Conservation (phyloP, 2,113 vertebrate genomes). For the Tetraodon nigroviridis region DNA sequence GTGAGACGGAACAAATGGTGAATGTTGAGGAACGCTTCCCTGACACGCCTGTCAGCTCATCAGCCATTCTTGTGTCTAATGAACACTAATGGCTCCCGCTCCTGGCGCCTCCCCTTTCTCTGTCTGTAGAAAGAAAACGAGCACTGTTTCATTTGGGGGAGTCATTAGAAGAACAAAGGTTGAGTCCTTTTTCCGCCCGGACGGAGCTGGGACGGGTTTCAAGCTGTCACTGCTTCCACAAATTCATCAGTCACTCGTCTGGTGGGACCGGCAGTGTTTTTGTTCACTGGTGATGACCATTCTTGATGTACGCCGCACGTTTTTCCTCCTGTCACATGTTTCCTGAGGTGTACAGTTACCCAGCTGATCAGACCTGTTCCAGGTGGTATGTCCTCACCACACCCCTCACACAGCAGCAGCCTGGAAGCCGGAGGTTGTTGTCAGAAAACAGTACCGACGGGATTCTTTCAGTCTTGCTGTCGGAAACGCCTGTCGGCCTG, state of each 20-base stretch:
- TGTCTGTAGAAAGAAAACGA: conserved; percentile 1
- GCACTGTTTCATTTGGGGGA: not conserved
- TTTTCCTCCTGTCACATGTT: not conserved
- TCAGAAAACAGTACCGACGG: conserved; percentile 33
- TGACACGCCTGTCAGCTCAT: conserved; percentile 24
- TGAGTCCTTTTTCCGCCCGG: conserved; percentile 30
- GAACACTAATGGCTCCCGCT: conserved; percentile 47
- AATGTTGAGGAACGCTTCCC: conserved; percentile 14
- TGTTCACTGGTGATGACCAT: no score
- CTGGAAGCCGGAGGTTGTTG: not conserved
- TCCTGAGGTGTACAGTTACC: not conserved
- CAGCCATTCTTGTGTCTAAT: conserved; percentile 58
- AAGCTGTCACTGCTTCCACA: not conserved
- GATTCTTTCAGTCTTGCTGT: conserved; percentile 31
- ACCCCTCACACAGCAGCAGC: conserved; percentile 4
- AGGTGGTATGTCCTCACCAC: conserved; percentile 16
- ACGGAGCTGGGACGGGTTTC: conserved; percentile 6
- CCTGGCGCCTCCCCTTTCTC: not conserved
- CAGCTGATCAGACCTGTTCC: conserved; percentile 21
- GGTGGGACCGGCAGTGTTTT: no score
- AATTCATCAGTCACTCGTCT: not conserved
- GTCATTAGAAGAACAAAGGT: conserved; percentile 58
- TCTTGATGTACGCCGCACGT: not conserved
- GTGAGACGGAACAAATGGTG: not conserved
- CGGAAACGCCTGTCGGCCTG: not conserved